phyloP scores from a whole-genome alignment of 2,888 invertebrate genomes.

The Dicyrtoma fusca region DNA sequence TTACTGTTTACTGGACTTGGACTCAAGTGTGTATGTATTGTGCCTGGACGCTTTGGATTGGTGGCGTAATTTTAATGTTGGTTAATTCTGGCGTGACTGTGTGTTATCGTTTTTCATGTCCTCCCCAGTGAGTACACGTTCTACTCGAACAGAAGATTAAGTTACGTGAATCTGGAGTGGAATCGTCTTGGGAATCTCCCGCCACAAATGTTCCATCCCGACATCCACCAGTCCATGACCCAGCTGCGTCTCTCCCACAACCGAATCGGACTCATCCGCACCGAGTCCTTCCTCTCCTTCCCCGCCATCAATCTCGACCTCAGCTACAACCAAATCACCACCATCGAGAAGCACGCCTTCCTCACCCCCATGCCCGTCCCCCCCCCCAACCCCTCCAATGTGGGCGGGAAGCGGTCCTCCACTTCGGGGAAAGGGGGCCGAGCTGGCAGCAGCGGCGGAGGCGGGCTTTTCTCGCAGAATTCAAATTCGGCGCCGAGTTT shows the following conservation, averaged over 20 bases:
- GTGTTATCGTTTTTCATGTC: slow-evolving; percentile 26
- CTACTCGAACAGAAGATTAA: slow-evolving; percentile 64
- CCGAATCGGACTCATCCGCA: slow-evolving; percentile 45
- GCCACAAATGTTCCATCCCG: slow-evolving; percentile 69
- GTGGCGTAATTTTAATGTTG: no score
- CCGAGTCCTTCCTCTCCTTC: slow-evolving; percentile 54
- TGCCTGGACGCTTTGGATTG: no score
- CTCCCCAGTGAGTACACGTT: slow-evolving; percentile 63
- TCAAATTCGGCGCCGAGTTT: neutral
- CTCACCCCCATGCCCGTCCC: slow-evolving; percentile 16
- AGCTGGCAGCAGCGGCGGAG: neutral
- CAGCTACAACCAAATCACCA: slow-evolving; percentile 72
- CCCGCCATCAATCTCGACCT: slow-evolving; percentile 55
- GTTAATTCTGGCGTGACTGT: no score
- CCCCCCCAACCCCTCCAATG: neutral
- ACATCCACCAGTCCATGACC: slow-evolving; percentile 72
- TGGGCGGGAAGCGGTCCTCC: slow-evolving; percentile 11
- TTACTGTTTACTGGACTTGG: no score
- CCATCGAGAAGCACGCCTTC: slow-evolving; percentile 38
- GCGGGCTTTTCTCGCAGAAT: neutral
- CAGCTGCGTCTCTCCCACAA: slow-evolving; percentile 73
- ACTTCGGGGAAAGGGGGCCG: neutral
- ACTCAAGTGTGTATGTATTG: no score
- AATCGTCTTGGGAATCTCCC: slow-evolving; percentile 77
- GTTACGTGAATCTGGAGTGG: slow-evolving; percentile 83